phyloP scores from a whole-genome alignment of 2,113 vertebrate genomes.

The Octodon degus region DNA sequence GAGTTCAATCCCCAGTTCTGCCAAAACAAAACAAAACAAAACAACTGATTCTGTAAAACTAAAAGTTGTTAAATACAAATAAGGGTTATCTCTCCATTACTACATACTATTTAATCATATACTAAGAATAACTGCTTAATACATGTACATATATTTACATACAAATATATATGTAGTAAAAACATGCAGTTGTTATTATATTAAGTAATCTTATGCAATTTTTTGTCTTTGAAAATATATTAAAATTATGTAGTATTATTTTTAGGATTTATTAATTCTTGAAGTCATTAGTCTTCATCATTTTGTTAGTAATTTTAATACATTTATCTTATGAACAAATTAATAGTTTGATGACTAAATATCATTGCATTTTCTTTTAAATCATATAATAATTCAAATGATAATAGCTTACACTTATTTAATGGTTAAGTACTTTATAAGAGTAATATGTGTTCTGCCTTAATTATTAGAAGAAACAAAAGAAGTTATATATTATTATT shows the following conservation, averaged over 20 bases:
- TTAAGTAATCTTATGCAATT: background rate
- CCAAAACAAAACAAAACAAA: background rate
- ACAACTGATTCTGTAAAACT: background rate
- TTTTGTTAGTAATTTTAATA: constrained; percentile 26
- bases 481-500: background rate
- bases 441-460: background rate
- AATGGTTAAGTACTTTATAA: background rate
- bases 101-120: background rate
- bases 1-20: too few relatives aligned
- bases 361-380: background rate
- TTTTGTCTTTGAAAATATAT: constrained; percentile 11
- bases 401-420: background rate
- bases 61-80: background rate
- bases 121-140: background rate
- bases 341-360: constrained; percentile 27
- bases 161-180: background rate
- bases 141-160: background rate
- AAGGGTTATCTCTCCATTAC: background rate
- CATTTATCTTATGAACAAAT: background rate
- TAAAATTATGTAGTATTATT: background rate
- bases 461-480: background rate
- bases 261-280: constrained; percentile 51
- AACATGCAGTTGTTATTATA: background rate
- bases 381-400: background rate
- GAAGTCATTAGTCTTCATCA: background rate